Evolutionary conservation across 2,888 invertebrate genomes (phyloP), one percentile per base, ranked within the genome.

Genomic region (Diarsia brunnea): DNA sequence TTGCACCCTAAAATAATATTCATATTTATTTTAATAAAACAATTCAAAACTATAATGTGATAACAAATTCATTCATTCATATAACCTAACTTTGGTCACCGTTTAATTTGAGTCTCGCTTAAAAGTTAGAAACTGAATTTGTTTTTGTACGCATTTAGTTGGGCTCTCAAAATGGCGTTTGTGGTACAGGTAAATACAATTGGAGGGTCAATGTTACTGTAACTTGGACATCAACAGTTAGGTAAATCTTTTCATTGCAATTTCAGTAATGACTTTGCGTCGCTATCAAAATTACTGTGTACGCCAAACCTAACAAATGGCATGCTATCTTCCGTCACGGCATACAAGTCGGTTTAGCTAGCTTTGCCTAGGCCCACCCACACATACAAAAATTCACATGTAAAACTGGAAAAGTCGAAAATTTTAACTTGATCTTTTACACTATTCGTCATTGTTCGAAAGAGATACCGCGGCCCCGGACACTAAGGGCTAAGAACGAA

Each of bases 71-170:
- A 82, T 78, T 77, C 49, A 51, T 81, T 67, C 67, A 63, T 73
- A 51, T 19, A 51, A 65, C 68, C 73, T 45, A 8, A 55, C 68
- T 68, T 31, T 21, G 72, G 82, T 66, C 73, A 71, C 55, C 68
- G 49, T 78, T 78, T 74, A 74, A 82, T 82, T 82, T 82, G n/a
- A 45, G 74, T 69, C n/a, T 74, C 71, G 65, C 65, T 66, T 70
- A 71, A 71, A 82, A 78, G 60, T 82, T 82, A 24, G 24, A 24
- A 78, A 74, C 71, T 53, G 78, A 82, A 72, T 78, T 82, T 78
- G 82, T 82, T 81, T 81, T 64, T 55, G 64, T 66, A 21, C 67
- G 49, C 60, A n/a, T 61, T 78, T 66, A 14, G 71, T 82, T 51
- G 47, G 78, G 78, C 73, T 45, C 10, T 38, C n/a, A 72, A 72